Percentiles rank a stretch among this genome's conserved stretches.
Evolutionary conservation across 2,888 invertebrate species (phyloP).

Genomic region (Chymomyza procnemis): DNA sequence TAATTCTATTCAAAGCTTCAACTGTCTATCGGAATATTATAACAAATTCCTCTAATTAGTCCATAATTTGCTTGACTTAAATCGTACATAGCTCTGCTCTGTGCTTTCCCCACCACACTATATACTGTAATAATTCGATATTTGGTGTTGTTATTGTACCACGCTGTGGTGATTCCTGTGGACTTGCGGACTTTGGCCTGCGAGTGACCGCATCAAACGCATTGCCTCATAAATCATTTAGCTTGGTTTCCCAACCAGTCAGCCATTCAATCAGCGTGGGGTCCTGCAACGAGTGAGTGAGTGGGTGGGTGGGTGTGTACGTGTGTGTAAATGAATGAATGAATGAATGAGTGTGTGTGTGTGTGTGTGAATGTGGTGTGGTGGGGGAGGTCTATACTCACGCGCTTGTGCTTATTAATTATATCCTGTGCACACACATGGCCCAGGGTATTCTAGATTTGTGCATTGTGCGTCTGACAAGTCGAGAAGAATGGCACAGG

Average conservation of each 20-base stretch:
- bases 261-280: not conserved
- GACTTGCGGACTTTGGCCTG: slow-evolving; percentile 25
- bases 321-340: not conserved
- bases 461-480: no score
- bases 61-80: no score
- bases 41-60: no score
- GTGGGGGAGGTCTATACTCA: not conserved
- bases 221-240: slow-evolving; percentile 45
- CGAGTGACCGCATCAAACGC: slow-evolving; percentile 29
- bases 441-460: not conserved
- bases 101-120: no score
- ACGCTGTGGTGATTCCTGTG: slow-evolving; percentile 4
- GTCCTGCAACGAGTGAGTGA: not conserved
- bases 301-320: not conserved
- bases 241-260: not conserved
- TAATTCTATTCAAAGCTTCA: no score
- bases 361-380: not conserved
- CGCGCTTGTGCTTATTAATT: not conserved
- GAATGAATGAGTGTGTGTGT: not conserved
- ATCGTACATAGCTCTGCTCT: no score
- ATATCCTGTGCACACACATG: no score
- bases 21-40: no score
- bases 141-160: not conserved
- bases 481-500: no score
- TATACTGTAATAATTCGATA: no score